Evolutionary conservation across 92 coral and sea anemone genomes (phyloP).

Genomic region (Zoanthus sociatus): DNA sequence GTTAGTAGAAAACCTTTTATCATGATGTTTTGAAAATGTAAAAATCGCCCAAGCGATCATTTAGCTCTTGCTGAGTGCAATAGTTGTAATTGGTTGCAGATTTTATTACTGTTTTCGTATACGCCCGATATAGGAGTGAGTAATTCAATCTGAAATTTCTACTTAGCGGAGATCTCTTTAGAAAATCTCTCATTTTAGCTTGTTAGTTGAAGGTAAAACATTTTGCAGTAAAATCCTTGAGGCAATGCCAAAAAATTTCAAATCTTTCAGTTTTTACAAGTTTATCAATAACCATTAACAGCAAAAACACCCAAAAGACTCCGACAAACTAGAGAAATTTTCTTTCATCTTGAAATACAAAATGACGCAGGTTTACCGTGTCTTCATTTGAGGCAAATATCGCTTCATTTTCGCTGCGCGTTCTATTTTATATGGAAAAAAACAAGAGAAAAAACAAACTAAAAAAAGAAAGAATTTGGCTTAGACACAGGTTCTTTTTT

Average conservation of each 20-base stretch:
- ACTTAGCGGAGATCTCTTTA: no score
- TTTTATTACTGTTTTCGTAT: background rate
- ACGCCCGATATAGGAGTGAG: background rate
- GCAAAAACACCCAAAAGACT: background rate
- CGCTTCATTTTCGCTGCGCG: no score
- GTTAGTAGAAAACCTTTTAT: background rate
- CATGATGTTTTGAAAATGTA: background rate
- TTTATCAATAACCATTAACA: background rate
- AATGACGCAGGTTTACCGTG: background rate
- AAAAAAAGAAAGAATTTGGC: background rate
- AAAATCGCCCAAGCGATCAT: background rate
- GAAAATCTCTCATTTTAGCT: no score
- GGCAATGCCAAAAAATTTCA: background rate
- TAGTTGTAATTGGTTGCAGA: slow-evolving; percentile 16
- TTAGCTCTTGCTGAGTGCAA: background rate
- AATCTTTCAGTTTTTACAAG: background rate
- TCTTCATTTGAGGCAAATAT: background rate
- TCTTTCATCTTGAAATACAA: background rate
- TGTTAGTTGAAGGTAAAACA: no score
- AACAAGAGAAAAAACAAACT: background rate
- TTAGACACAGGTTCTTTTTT: no score
- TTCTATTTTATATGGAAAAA: background rate
- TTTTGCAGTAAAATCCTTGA: no score
- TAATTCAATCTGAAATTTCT: background rate
- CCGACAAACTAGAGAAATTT: background rate